phyloP scores from a whole-genome alignment of 2,888 invertebrate genomes.

The Allolobophora icterica region DNA sequence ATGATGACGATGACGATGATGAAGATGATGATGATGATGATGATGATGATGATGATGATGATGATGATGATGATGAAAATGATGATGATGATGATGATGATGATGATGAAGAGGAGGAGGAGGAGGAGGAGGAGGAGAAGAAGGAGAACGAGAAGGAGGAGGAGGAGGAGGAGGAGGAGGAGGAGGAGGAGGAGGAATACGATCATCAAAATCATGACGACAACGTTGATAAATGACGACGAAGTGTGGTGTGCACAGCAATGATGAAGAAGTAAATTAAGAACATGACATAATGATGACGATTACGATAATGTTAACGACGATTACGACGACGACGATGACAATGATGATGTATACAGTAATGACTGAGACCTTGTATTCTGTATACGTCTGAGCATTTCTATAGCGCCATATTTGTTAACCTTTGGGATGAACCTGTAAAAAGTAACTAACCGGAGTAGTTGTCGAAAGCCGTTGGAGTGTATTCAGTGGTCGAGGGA shows the following conservation, averaged over 20 bases:
- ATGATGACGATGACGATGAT: too few species aligned
- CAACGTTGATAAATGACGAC: not conserved
- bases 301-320: not conserved
- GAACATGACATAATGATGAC: not conserved
- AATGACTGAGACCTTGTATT: not conserved
- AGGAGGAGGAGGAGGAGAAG: not conserved
- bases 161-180: not conserved
- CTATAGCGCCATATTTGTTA: not conserved
- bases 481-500: conserved; percentile 78
- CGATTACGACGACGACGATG: not conserved
- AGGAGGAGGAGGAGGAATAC: too few species aligned
- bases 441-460: conserved; percentile 78
- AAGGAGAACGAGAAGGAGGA: not conserved
- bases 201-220: too few species aligned
- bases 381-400: not conserved
- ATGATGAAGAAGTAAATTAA: not conserved
- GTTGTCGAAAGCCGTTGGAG: conserved; percentile 93
- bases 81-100: not conserved
- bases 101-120: not conserved
- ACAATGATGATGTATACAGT: not conserved
- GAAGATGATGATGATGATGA: not conserved
- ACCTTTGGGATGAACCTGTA: not conserved
- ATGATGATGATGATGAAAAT: not conserved
- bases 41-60: not conserved
- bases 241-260: not conserved